A percentile compares a stretch with the other conserved stretches of the same genome.
Evolutionary conservation across 2,888 invertebrate species (phyloP).

Genomic region (Agrotis ipsilon): DNA sequence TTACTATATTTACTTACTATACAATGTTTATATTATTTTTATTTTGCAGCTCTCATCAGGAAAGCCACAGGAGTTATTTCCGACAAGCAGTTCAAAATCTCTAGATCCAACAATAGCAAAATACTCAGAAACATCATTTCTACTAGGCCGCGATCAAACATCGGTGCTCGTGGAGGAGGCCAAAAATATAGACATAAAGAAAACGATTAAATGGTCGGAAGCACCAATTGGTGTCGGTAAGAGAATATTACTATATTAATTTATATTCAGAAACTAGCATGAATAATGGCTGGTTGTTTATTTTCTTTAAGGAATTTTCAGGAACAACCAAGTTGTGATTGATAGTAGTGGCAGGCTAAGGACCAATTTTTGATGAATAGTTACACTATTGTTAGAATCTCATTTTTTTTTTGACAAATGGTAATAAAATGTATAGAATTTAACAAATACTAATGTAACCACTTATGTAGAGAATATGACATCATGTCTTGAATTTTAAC

Average conservation of each 20-base stretch:
- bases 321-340: too few relatives aligned
- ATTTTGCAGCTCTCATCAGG: constrained; percentile 88
- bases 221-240: constrained; percentile 93
- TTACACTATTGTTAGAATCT: too few relatives aligned
- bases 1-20: background rate
- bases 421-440: too few relatives aligned
- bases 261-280: background rate
- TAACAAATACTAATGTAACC: too few relatives aligned
- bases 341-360: too few relatives aligned
- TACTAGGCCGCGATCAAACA: constrained; percentile 96
- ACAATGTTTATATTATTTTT: background rate
- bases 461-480: too few relatives aligned
- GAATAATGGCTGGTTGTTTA: too few relatives aligned
- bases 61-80: constrained; percentile 95
- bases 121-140: constrained; percentile 94
- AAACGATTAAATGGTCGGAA: constrained; percentile 95
- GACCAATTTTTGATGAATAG: too few relatives aligned
- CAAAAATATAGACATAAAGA: constrained; percentile 88
- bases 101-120: constrained; percentile 96
- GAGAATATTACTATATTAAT: constrained; percentile 41
- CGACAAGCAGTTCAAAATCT: constrained; percentile 94
- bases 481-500: too few relatives aligned
- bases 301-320: too few relatives aligned
- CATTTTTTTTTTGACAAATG: too few relatives aligned
- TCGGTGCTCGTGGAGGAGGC: constrained; percentile 95